phyloP scores from a whole-genome alignment of 2,797 vertebrate genomes.

The Schizopygopsis pylzovi region DNA sequence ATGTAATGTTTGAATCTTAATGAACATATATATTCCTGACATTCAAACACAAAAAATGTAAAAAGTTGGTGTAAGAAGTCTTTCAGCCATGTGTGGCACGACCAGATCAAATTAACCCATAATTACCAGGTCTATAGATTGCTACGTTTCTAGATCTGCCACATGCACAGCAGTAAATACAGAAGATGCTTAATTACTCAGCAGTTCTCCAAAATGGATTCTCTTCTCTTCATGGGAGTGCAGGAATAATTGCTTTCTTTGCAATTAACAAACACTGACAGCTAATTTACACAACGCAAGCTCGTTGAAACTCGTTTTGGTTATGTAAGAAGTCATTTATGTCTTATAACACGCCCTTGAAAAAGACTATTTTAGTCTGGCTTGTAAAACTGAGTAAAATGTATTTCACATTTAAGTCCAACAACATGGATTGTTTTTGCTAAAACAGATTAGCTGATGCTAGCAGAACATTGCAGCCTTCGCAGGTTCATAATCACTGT shows the following conservation, averaged over 20 bases:
- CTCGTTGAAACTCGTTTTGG: background rate
- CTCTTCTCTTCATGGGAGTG: background rate
- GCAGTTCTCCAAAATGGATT: conserved; percentile 28
- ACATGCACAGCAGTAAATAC: conserved; percentile 41
- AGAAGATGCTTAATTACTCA: conserved; percentile 53
- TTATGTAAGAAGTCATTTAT: conserved; percentile 12
- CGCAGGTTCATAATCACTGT: background rate
- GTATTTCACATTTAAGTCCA: background rate
- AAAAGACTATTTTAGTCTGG: background rate
- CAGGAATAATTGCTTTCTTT: conserved; percentile 16
- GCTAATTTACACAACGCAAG: conserved; percentile 12
- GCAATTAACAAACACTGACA: background rate
- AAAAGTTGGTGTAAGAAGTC: background rate
- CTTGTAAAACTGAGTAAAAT: background rate
- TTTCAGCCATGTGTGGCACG: no score
- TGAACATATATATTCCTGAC: background rate
- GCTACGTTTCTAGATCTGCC: conserved; percentile 4
- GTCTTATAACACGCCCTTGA: conserved; percentile 9
- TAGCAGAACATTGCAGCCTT: background rate
- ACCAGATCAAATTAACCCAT: no score
- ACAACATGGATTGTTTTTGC: background rate
- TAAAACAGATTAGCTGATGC: conserved; percentile 4
- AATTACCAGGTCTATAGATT: no score
- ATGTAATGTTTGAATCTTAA: background rate
- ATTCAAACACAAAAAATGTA: background rate